Conservation (phyloP, 2,113 vertebrate species). For the Choloepus hoffmanni region DNA sequence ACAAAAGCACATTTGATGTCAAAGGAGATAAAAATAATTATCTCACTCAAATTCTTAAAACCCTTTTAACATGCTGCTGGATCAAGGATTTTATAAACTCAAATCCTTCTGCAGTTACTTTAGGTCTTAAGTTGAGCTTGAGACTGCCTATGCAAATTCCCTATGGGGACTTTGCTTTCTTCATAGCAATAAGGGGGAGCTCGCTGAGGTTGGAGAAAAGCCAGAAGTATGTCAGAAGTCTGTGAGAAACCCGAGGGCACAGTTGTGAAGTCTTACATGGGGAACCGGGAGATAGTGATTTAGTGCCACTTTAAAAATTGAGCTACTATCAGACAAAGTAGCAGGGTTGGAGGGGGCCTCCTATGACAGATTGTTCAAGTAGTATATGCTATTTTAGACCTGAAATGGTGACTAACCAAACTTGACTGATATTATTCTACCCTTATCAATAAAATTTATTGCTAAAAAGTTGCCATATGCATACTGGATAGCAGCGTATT, state of each 20-base stretch:
- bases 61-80: neutral
- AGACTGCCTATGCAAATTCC: neutral
- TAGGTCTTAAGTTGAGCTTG: neutral
- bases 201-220: neutral
- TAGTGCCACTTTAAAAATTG: neutral
- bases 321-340: neutral
- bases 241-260: neutral
- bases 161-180: neutral
- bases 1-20: neutral
- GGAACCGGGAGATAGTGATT: neutral
- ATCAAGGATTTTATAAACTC: neutral
- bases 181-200: neutral
- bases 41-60: neutral
- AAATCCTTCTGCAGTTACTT: neutral
- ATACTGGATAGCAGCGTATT: neutral
- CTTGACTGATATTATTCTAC: neutral
- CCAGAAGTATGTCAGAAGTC: neutral
- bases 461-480: neutral
- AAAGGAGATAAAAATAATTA: slow-evolving; percentile 17
- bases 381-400: neutral
- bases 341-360: neutral
- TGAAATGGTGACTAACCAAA: neutral
- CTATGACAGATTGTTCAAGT: neutral
- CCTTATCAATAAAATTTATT: neutral
- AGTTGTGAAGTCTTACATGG: neutral